Conservation (phyloP, 2,888 invertebrate genomes). For the Lasioglossum leucozonium region DNA sequence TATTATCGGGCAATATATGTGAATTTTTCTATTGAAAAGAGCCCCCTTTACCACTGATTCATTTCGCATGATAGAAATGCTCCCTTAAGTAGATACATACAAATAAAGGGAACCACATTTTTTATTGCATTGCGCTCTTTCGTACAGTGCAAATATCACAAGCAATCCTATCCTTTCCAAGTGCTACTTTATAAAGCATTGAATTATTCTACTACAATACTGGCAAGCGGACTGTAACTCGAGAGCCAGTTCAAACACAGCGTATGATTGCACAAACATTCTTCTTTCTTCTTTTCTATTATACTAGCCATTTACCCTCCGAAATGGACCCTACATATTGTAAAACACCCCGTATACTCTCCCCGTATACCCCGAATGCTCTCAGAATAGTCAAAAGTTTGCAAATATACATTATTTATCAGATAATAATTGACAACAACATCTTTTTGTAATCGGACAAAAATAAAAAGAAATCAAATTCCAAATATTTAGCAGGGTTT, state of each 20-base stretch:
- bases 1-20: background rate
- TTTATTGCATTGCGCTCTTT: background rate
- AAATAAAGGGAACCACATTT: background rate
- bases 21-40: background rate
- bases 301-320: background rate
- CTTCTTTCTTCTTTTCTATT: background rate
- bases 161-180: background rate
- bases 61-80: background rate
- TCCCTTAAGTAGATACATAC: background rate
- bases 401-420: background rate
- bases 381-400: background rate
- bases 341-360: background rate
- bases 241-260: background rate
- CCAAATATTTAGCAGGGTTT: too few species aligned
- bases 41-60: background rate
- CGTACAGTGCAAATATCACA: background rate
- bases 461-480: too few species aligned
- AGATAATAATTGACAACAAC: too few species aligned
- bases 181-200: background rate
- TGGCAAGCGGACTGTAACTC: background rate
- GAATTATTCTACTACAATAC: background rate
- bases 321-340: background rate
- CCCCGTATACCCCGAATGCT: background rate
- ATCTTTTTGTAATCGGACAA: background rate
- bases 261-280: background rate